Evolutionary conservation across 2,113 vertebrate genomes (phyloP).

Genomic region (Oryzias curvinotus): DNA sequence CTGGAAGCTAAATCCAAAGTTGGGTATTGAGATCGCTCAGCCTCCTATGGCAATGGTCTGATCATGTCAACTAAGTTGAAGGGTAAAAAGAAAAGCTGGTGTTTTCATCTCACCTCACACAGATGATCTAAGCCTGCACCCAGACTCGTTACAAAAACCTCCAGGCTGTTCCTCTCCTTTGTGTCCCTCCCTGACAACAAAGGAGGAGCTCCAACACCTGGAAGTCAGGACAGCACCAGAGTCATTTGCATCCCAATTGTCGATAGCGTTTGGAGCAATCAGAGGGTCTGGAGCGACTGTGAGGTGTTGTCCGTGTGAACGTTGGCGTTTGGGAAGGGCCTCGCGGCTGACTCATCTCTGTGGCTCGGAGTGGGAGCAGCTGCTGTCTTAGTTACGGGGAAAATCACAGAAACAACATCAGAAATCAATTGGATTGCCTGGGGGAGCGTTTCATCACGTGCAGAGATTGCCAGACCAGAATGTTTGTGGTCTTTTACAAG

Average conservation of each 20-base stretch:
- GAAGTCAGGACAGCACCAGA: conserved; percentile 19
- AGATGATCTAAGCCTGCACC: conserved; percentile 31
- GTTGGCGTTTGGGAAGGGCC: not conserved
- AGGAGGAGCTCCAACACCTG: conserved; percentile 65
- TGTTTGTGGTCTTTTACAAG: conserved; percentile 32
- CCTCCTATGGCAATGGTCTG: conserved; percentile 21
- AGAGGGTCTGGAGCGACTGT: not conserved
- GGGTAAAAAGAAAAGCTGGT: conserved; percentile 7
- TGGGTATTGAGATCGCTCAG: not conserved
- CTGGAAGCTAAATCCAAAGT: not conserved
- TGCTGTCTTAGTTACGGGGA: conserved; percentile 44
- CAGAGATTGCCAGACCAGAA: conserved; percentile 10
- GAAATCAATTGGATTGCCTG: not conserved
- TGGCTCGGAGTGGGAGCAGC: conserved; percentile 3
- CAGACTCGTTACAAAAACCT: conserved; percentile 8
- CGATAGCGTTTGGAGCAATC: conserved; percentile 17
- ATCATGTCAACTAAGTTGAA: conserved; percentile 14
- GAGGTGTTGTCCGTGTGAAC: not conserved
- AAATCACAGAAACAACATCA: conserved; percentile 28
- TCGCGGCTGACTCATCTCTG: conserved; percentile 28
- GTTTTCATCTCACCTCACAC: conserved; percentile 17
- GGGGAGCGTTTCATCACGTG: conserved; percentile 10
- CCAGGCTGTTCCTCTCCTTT: conserved; percentile 1
- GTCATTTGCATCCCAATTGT: conserved; percentile 38
- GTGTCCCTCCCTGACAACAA: conserved; percentile 35